Conservation (phyloP, 2,113 vertebrate genomes). For the Copsychus sechellarum region DNA sequence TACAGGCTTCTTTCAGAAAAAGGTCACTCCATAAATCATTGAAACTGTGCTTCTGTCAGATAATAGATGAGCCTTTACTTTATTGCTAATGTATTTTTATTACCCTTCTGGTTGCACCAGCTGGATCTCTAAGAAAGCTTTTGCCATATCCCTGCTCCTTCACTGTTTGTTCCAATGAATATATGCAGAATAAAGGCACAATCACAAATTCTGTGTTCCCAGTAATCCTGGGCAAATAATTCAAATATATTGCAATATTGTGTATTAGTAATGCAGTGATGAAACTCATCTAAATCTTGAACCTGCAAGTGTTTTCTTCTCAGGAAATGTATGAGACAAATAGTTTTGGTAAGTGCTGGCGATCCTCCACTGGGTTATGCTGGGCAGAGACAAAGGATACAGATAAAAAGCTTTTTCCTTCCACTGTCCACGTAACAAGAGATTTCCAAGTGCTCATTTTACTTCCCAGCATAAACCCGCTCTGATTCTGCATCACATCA, state of each 20-base stretch:
- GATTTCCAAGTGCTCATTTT: slow-evolving; percentile 29
- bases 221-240: background rate
- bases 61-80: background rate
- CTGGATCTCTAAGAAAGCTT: background rate
- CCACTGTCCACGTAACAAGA: background rate
- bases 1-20: background rate
- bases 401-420: slow-evolving; percentile 39
- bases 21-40: background rate
- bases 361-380: background rate
- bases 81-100: background rate
- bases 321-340: background rate
- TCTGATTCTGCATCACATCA: slow-evolving; percentile 55
- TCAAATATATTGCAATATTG: background rate
- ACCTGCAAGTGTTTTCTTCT: background rate
- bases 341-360: background rate
- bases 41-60: background rate
- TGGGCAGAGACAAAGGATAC: background rate
- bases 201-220: background rate
- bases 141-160: background rate
- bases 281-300: background rate
- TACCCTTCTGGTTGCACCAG: background rate
- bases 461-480: background rate
- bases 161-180: background rate
- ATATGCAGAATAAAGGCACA: background rate
- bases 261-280: background rate